A percentile compares a stretch with the other conserved stretches of the same genome.
Evolutionary conservation across 1,140 invertebrate species (phyloP).

Genomic region (Ridgeia piscesae): DNA sequence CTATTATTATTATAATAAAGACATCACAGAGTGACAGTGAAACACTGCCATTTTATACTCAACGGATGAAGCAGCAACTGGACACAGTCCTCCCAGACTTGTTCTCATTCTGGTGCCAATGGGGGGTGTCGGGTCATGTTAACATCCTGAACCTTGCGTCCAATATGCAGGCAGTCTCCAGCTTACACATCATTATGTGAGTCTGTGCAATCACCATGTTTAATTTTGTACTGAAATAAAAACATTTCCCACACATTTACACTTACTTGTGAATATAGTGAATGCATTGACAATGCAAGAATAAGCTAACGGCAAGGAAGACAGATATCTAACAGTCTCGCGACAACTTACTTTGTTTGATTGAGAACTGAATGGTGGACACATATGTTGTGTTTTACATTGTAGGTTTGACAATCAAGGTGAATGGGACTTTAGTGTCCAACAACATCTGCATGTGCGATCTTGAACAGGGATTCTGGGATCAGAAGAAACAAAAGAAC

Average conservation of each 20-base stretch:
- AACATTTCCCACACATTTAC: no score
- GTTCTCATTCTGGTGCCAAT: no score
- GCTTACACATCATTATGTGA: no score
- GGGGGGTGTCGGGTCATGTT: no score
- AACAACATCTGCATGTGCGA: not conserved
- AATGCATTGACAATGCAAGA: not conserved
- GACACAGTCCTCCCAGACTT: not conserved
- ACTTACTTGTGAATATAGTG: no score
- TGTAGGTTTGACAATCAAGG: constrained; percentile 1
- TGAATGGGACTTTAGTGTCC: not conserved
- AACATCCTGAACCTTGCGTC: no score
- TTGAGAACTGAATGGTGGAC: not conserved
- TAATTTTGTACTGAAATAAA: no score
- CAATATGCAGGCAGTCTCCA: no score
- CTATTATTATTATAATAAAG: no score
- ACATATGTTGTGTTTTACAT: not conserved
- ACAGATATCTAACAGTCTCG: not conserved
- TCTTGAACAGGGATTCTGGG: not conserved
- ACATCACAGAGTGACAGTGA: no score
- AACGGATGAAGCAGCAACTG: not conserved
- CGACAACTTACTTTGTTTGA: not conserved
- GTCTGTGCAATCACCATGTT: no score
- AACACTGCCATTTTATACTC: not conserved
- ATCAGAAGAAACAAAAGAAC: not conserved
- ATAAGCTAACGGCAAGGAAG: no score